Evolutionary conservation across 2,113 vertebrate genomes (phyloP), one percentile per base, ranked within the genome.

Genomic region (Cyanoramphus novaezelandiae): DNA sequence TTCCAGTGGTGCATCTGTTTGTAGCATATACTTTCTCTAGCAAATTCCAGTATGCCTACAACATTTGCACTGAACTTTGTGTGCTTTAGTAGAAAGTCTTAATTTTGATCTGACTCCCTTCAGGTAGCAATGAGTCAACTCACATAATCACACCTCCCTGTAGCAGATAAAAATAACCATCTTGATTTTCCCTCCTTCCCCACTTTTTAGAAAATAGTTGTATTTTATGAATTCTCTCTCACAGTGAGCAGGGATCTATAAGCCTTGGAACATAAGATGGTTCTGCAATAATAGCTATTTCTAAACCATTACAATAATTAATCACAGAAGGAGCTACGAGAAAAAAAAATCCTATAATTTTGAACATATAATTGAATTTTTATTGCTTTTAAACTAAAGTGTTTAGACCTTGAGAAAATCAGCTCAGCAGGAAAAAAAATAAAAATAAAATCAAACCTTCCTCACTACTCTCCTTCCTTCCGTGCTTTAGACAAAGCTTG

Each of bases 41-140:
- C 31, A 96, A 97, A 95, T 93, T 83, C 60, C 76, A 94, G 95
- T 96, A 97, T 97, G 90, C 70, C 82, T 71, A 93, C 68, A 96
- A 93, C 89, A 78, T 90, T 97, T 93, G 88, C 82, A 95, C 94
- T 95, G 95, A 97, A 95, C 97, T 98, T 98, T 97, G 84, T 97
- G 92, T 96, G 79, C 94, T 97, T 97, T 97, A 95, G 97, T 90
- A 95, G 94, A 95, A 97, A 96, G 95, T 97, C 96, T 97, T 98
- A 97, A 98, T 97, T 98, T 97, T 97, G 95, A 97, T 95, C 92
- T 94, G 90, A 97, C 92, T 98, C 97, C 88, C 96, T 97, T 98
- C 92, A 96, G 97, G 97, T 98, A 98, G 95, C 94, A 98, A 97
- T 96, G 95, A 98, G 94, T 96, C 2, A 21, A 93, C 95, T 92